phyloP scores from a whole-genome alignment of 2,797 vertebrate genomes.

The Setipinna tenuifilis region DNA sequence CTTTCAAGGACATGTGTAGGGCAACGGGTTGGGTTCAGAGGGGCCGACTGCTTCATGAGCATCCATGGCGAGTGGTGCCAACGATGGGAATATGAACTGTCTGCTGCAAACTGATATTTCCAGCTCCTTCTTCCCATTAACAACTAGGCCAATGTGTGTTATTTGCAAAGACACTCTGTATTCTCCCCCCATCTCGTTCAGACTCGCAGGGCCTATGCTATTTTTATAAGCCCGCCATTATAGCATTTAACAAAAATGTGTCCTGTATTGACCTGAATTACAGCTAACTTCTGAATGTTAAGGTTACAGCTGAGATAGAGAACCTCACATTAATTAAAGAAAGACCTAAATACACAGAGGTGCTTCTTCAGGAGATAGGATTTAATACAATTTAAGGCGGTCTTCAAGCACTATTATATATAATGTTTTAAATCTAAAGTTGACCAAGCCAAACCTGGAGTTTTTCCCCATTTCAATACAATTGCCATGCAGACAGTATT shows the following conservation, averaged over 20 bases:
- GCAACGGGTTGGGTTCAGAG: not conserved
- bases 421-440: slow-evolving; percentile 8
- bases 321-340: slow-evolving; percentile 19
- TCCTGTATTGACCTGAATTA: slow-evolving; percentile 13
- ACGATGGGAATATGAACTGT: slow-evolving; percentile 9
- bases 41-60: slow-evolving; percentile 24
- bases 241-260: slow-evolving; percentile 22
- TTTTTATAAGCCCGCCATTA: slow-evolving; percentile 3
- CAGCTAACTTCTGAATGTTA: slow-evolving; percentile 24
- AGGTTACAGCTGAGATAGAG: slow-evolving; percentile 8
- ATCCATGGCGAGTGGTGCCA: slow-evolving; percentile 22
- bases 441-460: not conserved
- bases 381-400: not conserved
- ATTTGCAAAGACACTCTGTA: slow-evolving; percentile 10
- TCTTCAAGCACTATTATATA: not conserved
- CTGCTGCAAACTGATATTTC: slow-evolving; percentile 12
- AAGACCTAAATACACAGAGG: slow-evolving; percentile 12
- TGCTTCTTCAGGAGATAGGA: not conserved
- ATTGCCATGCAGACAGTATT: not conserved
- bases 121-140: not conserved
- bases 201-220: slow-evolving; percentile 6
- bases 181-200: not conserved
- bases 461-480: not conserved
- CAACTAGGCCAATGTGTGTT: not conserved
- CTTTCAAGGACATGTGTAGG: slow-evolving; percentile 32